Conservation (phyloP, 1,140 invertebrate species). For the Bombus vancouverensis region DNA sequence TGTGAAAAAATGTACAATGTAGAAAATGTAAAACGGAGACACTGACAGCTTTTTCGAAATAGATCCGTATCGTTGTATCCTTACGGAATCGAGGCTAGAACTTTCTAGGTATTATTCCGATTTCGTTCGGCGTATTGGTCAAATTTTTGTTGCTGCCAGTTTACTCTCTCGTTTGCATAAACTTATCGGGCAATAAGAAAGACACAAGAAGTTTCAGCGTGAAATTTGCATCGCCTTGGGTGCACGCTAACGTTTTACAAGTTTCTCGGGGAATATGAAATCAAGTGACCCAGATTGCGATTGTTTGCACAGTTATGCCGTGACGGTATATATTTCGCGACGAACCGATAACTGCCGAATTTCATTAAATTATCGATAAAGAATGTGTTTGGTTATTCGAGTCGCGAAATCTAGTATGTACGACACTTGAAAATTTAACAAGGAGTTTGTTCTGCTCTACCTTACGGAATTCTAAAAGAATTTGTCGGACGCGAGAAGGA, state of each 20-base stretch:
- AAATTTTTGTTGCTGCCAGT: constrained; percentile 29
- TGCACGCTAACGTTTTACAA: constrained; percentile 37
- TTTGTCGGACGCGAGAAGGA: not conserved
- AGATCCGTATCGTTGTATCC: too few relatives aligned
- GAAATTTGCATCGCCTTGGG: constrained; percentile 39
- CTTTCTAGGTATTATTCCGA: constrained; percentile 2
- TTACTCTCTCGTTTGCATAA: constrained; percentile 40
- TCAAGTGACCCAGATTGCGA: constrained; percentile 46
- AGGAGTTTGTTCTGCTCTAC: not conserved
- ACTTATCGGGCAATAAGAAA: constrained; percentile 38
- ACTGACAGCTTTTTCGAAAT: not conserved
- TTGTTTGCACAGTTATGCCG: constrained; percentile 36
- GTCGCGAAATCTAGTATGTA: not conserved
- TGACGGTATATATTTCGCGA: not conserved
- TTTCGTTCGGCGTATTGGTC: not conserved
- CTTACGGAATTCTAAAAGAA: not conserved
- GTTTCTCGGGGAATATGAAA: constrained; percentile 44
- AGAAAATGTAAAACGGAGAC: not conserved
- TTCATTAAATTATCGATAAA: constrained; percentile 22
- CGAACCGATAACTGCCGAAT: constrained; percentile 36
- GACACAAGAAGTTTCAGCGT: constrained; percentile 35
- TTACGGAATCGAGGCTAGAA: not conserved
- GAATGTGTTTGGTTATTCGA: not conserved
- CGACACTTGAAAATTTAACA: not conserved
- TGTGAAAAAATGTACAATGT: not conserved